Conservation (phyloP, 2,113 vertebrate genomes). For the Apteryx mantelli region DNA sequence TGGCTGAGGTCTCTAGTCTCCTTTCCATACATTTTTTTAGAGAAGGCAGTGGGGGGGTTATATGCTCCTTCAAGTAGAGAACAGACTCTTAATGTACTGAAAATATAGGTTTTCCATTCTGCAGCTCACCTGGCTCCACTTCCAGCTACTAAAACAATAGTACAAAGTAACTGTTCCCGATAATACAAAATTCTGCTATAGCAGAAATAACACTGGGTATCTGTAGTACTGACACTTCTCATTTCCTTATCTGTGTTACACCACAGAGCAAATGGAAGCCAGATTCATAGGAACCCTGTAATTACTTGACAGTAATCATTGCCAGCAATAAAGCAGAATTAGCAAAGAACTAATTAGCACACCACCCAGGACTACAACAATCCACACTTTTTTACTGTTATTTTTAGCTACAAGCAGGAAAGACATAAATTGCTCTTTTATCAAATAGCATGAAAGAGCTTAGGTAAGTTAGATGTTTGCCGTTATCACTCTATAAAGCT, state of each 20-base stretch:
- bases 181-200: background rate
- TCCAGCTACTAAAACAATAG: conserved; percentile 21
- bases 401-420: conserved; percentile 41
- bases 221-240: background rate
- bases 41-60: background rate
- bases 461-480: background rate
- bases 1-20: conserved; percentile 16
- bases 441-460: background rate
- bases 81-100: background rate
- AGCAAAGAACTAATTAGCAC: conserved; percentile 31
- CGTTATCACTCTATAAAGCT: background rate
- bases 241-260: conserved; percentile 9
- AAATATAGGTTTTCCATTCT: conserved; percentile 39
- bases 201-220: conserved; percentile 18
- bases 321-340: conserved; percentile 33
- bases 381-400: background rate
- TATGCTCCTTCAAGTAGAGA: background rate
- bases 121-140: conserved; percentile 1
- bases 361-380: background rate
- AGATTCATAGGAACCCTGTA: background rate
- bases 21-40: conserved; percentile 19
- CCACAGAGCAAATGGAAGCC: background rate
- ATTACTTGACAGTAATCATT: conserved; percentile 25
- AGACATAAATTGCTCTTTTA: background rate
- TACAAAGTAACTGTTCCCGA: background rate